Percentiles rank a stretch among this genome's conserved stretches.
phyloP scores from a whole-genome alignment of 2,113 vertebrate genomes.

The Gadus chalcogrammus region DNA sequence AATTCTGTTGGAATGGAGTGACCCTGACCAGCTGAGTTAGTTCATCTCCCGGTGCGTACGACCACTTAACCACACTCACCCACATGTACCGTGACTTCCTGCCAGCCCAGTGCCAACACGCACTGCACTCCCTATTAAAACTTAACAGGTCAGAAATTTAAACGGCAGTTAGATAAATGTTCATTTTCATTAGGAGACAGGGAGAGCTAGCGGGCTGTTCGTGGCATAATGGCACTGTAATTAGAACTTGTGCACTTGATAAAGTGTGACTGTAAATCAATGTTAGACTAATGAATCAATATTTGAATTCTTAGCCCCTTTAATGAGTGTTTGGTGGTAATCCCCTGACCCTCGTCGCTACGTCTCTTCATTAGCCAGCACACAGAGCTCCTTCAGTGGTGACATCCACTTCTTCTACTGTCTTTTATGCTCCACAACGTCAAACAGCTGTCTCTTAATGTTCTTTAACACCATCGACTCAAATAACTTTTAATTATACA shows the following conservation, averaged over 20 bases:
- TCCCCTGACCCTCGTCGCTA: constrained; percentile 80
- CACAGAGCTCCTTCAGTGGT: constrained; percentile 58
- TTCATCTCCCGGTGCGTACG: constrained; percentile 75
- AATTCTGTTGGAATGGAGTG: constrained; percentile 62
- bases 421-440: constrained; percentile 33
- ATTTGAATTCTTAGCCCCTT: constrained; percentile 99
- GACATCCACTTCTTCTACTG: constrained; percentile 59
- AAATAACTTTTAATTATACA: background rate
- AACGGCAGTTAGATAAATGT: constrained; percentile 96
- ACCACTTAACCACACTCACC: constrained; percentile 89
- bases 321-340: constrained; percentile 94
- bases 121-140: constrained; percentile 93
- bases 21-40: constrained; percentile 70
- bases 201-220: constrained; percentile 84
- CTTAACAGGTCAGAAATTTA: constrained; percentile 99
- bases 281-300: constrained; percentile 99
- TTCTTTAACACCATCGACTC: too few relatives aligned
- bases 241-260: constrained; percentile 94
- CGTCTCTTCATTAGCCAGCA: constrained; percentile 79
- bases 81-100: constrained; percentile 88
- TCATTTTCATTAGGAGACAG: constrained; percentile 92
- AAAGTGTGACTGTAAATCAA: constrained; percentile 97
- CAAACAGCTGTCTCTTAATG: too few relatives aligned
- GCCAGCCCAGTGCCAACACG: constrained; percentile 88
- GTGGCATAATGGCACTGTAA: constrained; percentile 88